phyloP scores from a whole-genome alignment of 2,113 vertebrate genomes.

The Channa maculata region DNA sequence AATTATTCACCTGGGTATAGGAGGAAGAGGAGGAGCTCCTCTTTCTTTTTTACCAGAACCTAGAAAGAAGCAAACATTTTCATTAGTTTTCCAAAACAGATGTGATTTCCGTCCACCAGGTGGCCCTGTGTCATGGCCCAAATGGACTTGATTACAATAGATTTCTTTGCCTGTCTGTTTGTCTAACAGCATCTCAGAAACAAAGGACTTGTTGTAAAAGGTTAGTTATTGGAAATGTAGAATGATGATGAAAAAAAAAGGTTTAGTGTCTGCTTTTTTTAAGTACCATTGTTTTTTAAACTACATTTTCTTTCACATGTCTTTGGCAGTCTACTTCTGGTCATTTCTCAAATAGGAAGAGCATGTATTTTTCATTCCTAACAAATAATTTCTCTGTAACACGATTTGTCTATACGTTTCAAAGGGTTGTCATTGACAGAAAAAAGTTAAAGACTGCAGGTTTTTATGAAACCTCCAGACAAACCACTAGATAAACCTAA shows the following conservation, averaged over 20 bases:
- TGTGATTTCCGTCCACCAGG: constrained; percentile 26
- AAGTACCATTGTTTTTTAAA: background rate
- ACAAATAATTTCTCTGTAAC: background rate
- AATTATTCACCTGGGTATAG: constrained; percentile 91
- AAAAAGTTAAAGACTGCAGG: background rate
- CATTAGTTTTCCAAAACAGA: background rate
- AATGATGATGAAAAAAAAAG: background rate
- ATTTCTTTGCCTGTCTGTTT: background rate
- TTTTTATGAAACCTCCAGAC: background rate
- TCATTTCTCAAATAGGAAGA: no score
- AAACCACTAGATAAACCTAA: background rate
- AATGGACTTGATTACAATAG: no score
- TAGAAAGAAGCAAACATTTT: constrained; percentile 64
- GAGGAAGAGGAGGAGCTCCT: constrained; percentile 93
- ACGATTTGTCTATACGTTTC: background rate
- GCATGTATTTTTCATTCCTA: background rate
- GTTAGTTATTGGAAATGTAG: background rate
- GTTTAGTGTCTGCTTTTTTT: no score
- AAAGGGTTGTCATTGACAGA: background rate
- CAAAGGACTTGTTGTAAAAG: background rate
- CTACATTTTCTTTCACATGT: no score
- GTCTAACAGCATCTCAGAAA: background rate
- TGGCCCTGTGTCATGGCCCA: constrained; percentile 10
- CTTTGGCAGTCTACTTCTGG: no score
- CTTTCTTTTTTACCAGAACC: constrained; percentile 92